Evolutionary conservation across 1,140 invertebrate species (phyloP).

Genomic region (Brachionus sp.): DNA sequence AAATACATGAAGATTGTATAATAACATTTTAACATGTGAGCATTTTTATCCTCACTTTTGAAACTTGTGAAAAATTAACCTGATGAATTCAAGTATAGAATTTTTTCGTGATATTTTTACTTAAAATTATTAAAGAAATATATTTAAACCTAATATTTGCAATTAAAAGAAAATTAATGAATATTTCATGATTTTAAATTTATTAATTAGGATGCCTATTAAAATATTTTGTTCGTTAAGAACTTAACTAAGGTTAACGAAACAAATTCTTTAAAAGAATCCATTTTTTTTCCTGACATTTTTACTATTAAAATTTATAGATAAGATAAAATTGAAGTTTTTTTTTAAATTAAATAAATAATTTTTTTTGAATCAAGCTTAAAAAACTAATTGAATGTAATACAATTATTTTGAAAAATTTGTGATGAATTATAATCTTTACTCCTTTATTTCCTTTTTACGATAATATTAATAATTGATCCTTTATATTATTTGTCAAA

Average conservation of each 20-base stretch:
- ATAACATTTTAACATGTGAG: neutral
- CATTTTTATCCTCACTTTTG: neutral
- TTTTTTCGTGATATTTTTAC: neutral
- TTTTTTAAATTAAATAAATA: neutral
- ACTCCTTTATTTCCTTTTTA: neutral
- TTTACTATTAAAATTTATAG: too few relatives aligned
- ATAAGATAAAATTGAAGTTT: too few relatives aligned
- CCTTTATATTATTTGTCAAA: neutral
- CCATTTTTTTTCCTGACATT: too few relatives aligned
- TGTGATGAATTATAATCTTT: neutral
- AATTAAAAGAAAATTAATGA: neutral
- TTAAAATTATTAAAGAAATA: neutral
- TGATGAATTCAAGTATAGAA: neutral
- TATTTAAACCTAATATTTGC: neutral
- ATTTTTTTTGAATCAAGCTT: neutral
- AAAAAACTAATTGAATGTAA: neutral
- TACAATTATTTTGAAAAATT: neutral
- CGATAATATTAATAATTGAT: neutral
- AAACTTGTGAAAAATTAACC: too few relatives aligned
- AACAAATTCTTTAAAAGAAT: too few relatives aligned
- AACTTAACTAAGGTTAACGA: too few relatives aligned
- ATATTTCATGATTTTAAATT: neutral
- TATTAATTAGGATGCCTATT: neutral
- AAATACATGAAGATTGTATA: too few relatives aligned
- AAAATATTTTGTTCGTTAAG: too few relatives aligned